These are phyloP conservation scores for Hermodice carunculata DNA, from an alignment of 2,888 invertebrate genomes.

Conservation along the genomic window DNA sequence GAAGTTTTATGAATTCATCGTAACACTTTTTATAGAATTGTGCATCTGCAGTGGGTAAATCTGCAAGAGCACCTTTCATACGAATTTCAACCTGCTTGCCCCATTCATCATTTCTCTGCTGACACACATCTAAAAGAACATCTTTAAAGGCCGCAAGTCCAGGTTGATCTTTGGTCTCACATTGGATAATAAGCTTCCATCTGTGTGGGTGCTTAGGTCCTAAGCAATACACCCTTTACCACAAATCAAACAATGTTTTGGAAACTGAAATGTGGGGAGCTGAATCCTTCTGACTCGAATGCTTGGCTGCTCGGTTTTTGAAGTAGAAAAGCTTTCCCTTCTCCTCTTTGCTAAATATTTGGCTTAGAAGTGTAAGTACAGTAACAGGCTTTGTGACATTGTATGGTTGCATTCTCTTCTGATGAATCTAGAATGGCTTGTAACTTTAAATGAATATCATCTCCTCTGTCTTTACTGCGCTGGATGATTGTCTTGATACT, in stretches of 20 bases:
- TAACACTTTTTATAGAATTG: conserved; percentile 14
- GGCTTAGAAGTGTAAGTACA: background rate
- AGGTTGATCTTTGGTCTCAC: background rate
- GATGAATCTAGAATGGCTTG: too few species aligned
- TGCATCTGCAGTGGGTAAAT: conserved; percentile 12
- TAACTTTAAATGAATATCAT: too few species aligned
- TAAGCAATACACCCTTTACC: background rate
- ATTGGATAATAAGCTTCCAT: conserved; percentile 3
- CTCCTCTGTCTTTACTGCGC: too few species aligned
- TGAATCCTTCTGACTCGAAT: background rate
- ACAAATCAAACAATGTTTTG: conserved; percentile 11
- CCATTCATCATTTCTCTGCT: too few species aligned
- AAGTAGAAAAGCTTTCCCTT: background rate
- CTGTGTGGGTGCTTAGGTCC: background rate
- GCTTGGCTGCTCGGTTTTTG: too few species aligned
- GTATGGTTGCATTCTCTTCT: too few species aligned
- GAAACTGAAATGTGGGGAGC: background rate
- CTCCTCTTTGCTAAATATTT: background rate
- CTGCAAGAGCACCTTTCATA: background rate
- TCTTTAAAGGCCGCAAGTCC: too few species aligned
- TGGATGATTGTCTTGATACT: too few species aligned
- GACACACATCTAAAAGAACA: too few species aligned
- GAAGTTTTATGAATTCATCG: background rate
- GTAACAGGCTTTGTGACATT: background rate
- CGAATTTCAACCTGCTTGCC: too few species aligned